Conservation (phyloP, 2,797 vertebrate species). For the Urophycis tenuis region DNA sequence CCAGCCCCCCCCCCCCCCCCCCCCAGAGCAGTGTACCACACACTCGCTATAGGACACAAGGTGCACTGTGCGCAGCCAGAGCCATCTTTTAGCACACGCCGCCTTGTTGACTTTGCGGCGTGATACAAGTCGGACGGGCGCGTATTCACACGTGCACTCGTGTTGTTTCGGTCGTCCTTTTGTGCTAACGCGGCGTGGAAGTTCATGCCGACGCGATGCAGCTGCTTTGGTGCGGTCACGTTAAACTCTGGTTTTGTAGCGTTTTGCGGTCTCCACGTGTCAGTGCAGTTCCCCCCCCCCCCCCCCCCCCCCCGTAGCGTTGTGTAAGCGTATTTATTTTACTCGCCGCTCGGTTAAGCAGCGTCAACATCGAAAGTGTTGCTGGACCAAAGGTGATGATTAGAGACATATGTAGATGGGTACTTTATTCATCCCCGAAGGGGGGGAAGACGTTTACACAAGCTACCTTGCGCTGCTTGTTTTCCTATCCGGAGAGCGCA, state of each 20-base stretch:
- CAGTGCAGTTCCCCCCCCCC: neutral
- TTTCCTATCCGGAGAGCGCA: neutral
- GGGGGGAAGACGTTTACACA: neutral
- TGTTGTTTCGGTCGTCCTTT: neutral
- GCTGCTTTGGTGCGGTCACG: neutral
- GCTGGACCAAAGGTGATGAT: constrained; percentile 10
- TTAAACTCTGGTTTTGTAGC: neutral
- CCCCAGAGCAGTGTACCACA: neutral
- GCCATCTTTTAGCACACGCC: constrained; percentile 23
- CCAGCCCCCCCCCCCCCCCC: neutral
- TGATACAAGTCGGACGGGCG: neutral
- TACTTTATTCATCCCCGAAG: neutral
- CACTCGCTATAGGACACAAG: constrained; percentile 3
- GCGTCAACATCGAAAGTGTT: neutral
- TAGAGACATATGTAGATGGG: neutral
- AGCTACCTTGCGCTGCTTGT: neutral
- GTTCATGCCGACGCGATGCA: neutral
- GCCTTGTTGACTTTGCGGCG: neutral
- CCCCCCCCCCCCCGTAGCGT: too few species aligned
- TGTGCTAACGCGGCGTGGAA: neutral
- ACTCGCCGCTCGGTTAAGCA: neutral
- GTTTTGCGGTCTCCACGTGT: neutral
- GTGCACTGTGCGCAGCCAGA: constrained; percentile 33
- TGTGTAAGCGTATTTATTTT: neutral
- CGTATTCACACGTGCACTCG: neutral